phyloP scores from a whole-genome alignment of 2,888 invertebrate genomes.

The Drosophila helvetica region DNA sequence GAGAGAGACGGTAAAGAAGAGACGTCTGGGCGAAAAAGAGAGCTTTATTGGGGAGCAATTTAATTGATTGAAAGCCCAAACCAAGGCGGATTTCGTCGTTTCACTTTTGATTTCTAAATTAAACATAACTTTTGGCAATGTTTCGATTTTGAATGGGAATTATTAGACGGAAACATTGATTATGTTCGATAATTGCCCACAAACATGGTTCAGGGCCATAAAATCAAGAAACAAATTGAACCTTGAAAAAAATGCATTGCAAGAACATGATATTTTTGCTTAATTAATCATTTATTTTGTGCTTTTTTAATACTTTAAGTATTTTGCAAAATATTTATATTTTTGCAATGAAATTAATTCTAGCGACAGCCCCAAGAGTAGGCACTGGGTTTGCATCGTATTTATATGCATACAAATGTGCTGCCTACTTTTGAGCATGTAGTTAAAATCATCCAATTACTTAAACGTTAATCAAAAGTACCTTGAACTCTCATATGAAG shows the following conservation, averaged over 20 bases:
- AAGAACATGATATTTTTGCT: too few relatives aligned
- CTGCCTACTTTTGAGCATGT: slow-evolving; percentile 18
- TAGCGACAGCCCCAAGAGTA: background rate
- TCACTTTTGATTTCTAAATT: slow-evolving; percentile 17
- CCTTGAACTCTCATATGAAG: too few relatives aligned
- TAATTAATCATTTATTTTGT: too few relatives aligned
- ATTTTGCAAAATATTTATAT: background rate
- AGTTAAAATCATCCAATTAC: background rate
- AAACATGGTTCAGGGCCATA: slow-evolving; percentile 26
- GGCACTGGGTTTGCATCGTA: background rate
- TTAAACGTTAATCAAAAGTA: too few relatives aligned
- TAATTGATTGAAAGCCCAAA: slow-evolving; percentile 29
- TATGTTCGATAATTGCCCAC: slow-evolving; percentile 1
- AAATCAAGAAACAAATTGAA: background rate
- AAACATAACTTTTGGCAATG: slow-evolving; percentile 36
- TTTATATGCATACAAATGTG: background rate
- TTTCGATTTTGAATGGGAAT: slow-evolving; percentile 14
- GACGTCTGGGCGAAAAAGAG: slow-evolving; percentile 8
- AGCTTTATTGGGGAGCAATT: slow-evolving; percentile 26
- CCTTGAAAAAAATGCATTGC: background rate
- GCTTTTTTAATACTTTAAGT: background rate
- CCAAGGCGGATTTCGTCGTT: slow-evolving; percentile 27
- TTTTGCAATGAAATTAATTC: background rate
- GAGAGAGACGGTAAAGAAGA: too few relatives aligned
- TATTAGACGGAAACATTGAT: slow-evolving; percentile 4